Percentiles rank a stretch among this genome's conserved stretches.
Evolutionary conservation across 64 coral and sea anemone genomes (phyloP).

Genomic region (Anthopleura sola): DNA sequence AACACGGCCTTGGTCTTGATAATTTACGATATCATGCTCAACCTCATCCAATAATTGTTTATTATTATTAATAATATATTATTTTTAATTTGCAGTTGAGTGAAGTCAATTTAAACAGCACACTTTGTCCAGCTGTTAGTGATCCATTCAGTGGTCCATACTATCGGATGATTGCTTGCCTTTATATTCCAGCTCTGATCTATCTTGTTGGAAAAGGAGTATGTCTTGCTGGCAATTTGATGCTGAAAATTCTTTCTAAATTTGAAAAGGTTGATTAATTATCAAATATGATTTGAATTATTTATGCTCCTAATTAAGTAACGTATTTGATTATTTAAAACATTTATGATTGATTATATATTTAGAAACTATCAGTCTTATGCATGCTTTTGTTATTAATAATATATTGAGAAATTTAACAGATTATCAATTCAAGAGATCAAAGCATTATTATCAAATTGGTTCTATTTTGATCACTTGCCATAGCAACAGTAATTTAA

Average conservation of each 20-base stretch:
- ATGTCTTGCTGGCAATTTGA: conserved; percentile 50
- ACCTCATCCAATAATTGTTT: too few species aligned
- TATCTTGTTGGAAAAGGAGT: conserved; percentile 74
- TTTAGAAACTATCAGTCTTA: not conserved
- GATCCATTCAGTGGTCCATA: conserved; percentile 88
- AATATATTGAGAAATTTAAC: not conserved
- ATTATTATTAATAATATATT: too few species aligned
- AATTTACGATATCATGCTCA: too few species aligned
- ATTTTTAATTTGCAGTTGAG: conserved; percentile 48
- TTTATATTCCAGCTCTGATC: conserved; percentile 66
- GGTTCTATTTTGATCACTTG: too few species aligned
- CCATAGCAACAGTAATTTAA: too few species aligned
- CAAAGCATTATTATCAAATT: too few species aligned
- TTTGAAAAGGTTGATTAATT: conserved; percentile 26
- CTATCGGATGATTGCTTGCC: conserved; percentile 71
- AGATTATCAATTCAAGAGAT: too few species aligned
- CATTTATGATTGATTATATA: not conserved
- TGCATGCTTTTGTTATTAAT: not conserved
- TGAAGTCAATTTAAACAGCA: conserved; percentile 82
- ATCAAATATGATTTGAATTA: not conserved
- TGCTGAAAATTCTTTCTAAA: conserved; percentile 42
- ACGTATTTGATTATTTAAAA: not conserved
- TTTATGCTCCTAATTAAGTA: not conserved
- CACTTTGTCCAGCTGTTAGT: conserved; percentile 79
- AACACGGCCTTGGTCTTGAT: too few species aligned